Percentiles rank a stretch among this genome's conserved stretches.
Evolutionary conservation across 2,113 vertebrate genomes (phyloP).

Genomic region (Dissostichus mawsoni): DNA sequence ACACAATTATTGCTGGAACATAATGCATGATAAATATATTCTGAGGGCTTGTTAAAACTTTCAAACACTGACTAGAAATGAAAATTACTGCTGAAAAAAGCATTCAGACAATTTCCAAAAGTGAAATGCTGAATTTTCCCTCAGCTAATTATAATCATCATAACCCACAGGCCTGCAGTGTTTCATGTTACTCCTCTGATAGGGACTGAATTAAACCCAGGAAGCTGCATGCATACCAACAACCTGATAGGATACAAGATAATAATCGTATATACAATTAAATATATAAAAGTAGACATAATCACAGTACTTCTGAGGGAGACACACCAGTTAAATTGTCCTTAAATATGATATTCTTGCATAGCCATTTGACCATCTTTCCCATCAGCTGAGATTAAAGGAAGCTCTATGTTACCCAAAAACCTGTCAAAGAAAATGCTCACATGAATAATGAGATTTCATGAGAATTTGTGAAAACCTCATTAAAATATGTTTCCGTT

Average conservation of each 20-base stretch:
- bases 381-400: background rate
- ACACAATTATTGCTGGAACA: background rate
- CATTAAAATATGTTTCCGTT: slow-evolving; percentile 19
- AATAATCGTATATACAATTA: background rate
- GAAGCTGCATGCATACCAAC: slow-evolving; percentile 49
- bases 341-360: background rate
- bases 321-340: background rate
- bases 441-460: slow-evolving; percentile 3
- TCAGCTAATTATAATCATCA: slow-evolving; percentile 55
- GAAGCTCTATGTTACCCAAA: too few relatives aligned
- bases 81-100: background rate
- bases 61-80: slow-evolving; percentile 30
- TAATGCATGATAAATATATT: slow-evolving; percentile 5
- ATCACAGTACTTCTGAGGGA: background rate
- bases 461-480: slow-evolving; percentile 34
- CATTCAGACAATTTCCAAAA: slow-evolving; percentile 19
- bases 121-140: slow-evolving; percentile 22
- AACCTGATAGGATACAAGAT: background rate
- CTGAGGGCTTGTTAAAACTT: slow-evolving; percentile 22
- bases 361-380: background rate
- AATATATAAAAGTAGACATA: background rate
- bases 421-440: background rate
- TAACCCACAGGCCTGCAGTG: slow-evolving; percentile 34
- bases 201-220: slow-evolving; percentile 24
- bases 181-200: slow-evolving; percentile 47